A percentile compares a stretch with the other conserved stretches of the same genome.
Evolutionary conservation across 2,888 invertebrate genomes (phyloP).

Genomic region (Plutella xylostella): DNA sequence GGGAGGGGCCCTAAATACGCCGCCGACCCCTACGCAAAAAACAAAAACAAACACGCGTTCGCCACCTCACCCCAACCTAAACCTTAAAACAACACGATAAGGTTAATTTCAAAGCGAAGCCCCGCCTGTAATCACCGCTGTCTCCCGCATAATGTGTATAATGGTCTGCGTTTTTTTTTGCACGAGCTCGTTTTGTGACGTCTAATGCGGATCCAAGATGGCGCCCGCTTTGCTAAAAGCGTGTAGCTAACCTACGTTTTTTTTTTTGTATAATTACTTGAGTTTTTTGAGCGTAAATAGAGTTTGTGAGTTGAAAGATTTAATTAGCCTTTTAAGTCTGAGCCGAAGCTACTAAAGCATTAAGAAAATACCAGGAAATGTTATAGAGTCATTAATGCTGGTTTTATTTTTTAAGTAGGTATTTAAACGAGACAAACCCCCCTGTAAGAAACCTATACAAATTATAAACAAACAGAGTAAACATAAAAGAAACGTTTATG

Average conservation of each 20-base stretch:
- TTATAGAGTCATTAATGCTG: too few species aligned
- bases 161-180: constrained; percentile 48
- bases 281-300: background rate
- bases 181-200: constrained; percentile 53
- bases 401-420: too few species aligned
- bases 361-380: too few species aligned
- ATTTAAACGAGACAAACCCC: too few species aligned
- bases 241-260: too few species aligned
- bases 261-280: constrained; percentile 5
- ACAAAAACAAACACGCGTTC: constrained; percentile 35
- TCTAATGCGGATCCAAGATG: constrained; percentile 58
- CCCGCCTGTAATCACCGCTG: constrained; percentile 46
- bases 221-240: constrained; percentile 25
- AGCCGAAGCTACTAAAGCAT: too few species aligned
- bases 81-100: constrained; percentile 20
- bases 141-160: constrained; percentile 53
- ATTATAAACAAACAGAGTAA: too few species aligned
- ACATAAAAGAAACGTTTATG: too few species aligned
- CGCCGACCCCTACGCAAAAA: constrained; percentile 44
- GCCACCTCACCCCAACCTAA: constrained; percentile 20
- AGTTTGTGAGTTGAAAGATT: background rate
- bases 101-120: constrained; percentile 24
- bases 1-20: constrained; percentile 53
- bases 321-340: too few species aligned
- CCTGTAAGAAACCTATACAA: too few species aligned